Base-by-base conservation (phyloP, 2,888 invertebrate species). In the Macrosiphum euphorbiae region DNA sequence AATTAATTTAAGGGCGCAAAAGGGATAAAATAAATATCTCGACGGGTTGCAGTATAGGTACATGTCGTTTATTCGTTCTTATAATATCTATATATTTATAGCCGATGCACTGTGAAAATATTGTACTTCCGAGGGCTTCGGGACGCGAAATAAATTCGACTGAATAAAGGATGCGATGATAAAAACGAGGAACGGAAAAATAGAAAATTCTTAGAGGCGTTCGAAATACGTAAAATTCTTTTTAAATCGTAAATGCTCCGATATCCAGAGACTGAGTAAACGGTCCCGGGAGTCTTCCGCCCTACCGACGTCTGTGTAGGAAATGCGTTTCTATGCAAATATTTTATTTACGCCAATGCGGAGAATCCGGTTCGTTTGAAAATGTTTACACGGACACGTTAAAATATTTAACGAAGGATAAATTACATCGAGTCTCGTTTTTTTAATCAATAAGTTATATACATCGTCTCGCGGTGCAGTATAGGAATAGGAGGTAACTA, bases 171-270 rank as follows among this genome's bases (percentile, higher is more conserved):
- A 90, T 47, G 47, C n/a, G 47, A 47, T 5, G 35, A 78, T 78
- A 90, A 61, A 90, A 90, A 47, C 10, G 24, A 5, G 58, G 8
- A 44, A 89, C 61, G 10, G 47, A 44, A 20, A 47, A 89, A 89
- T 47, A 28, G 47, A 24, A 47, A 47, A 90, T 47, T 47, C 44
- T 47, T 47, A n/a, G 20, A 90, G 61, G 47, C n/a, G 47, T 90
- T 47, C 24, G 90, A 44, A 67, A 90, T 67, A 61, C 90, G 61
- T 47, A 44, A 61, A 90, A 90, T 90, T 90, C 47, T 67, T 67
- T 61, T n/a, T 67, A 67, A 90, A 90, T 67, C n/a, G 90, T 41
- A 35, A 88, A 55, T 55, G 88, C 55, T 4, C 35, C 41, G 55
- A 61, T 89, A 89, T 89, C 44, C 41, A 55, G 55, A 35, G 55